These are phyloP conservation scores for Poecile montanus DNA, from an alignment of 2,797 vertebrate species.

Conservation along the genomic window DNA sequence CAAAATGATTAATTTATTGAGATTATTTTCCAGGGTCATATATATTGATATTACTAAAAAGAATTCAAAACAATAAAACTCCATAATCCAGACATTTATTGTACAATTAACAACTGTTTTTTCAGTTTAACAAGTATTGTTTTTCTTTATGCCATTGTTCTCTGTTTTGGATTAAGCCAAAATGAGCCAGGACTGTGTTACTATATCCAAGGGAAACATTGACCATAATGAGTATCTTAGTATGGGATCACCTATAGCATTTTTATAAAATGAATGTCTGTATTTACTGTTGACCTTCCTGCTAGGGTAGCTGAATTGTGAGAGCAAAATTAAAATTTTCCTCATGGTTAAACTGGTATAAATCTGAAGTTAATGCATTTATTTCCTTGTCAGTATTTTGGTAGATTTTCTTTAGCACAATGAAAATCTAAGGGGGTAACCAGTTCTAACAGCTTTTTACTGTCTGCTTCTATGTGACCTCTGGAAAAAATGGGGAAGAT, in stretches of 20 bases:
- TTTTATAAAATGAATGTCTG: neutral
- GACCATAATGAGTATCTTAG: neutral
- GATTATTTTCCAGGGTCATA: neutral
- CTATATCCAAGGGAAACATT: neutral
- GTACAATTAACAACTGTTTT: neutral
- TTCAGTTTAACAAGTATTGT: neutral
- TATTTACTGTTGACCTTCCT: neutral
- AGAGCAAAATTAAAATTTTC: neutral
- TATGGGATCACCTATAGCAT: neutral
- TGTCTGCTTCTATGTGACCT: neutral
- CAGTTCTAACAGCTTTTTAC: neutral
- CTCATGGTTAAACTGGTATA: neutral
- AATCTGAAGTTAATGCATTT: neutral
- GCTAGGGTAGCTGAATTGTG: neutral
- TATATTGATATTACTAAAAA: neutral
- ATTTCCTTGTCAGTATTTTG: neutral
- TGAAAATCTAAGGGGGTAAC: neutral
- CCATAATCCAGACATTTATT: neutral
- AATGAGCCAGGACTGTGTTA: neutral
- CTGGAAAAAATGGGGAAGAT: neutral
- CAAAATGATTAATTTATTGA: neutral
- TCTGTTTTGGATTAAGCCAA: neutral
- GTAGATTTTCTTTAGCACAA: neutral
- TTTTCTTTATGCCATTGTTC: neutral
- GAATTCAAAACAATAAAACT: neutral